Base-by-base conservation (phyloP, 1,140 invertebrate species). In the Colletes latitarsis region DNA sequence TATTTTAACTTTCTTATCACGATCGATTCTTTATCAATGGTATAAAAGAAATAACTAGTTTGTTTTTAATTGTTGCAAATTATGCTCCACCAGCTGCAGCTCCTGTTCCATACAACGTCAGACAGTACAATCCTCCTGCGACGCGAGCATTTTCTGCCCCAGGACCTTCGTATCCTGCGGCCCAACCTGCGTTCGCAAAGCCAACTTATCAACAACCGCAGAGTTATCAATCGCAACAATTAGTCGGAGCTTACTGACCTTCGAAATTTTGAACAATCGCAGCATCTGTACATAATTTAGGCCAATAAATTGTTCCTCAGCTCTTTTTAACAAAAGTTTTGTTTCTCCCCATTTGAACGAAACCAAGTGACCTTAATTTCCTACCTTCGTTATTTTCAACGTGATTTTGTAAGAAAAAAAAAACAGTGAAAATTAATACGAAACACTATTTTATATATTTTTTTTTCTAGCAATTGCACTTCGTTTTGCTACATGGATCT, bases 251-350 rank as follows among this genome's bases (percentile, higher is more conserved):
- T 10, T 91, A 88, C 70, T 90, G 82, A 89, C 74, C 66, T 73
- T 81, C 77, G 68, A 81, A 41, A 63, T n/a, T 67, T 39, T 43
- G 6, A 43, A 58, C 3, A 69, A 57, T 55, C 67, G n/a, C 19
- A 46, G 72, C 83, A 77, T 73, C 82, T 93, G 92, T 93, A 93
- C 83, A 93, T 93, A 93, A 86, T 91, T 88, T 93, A 93, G 92
- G 88, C 87, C 87, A 93, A 93, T 93, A 93, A 93, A 93, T 93
- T 93, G 85, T 89, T 92, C 90, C 91, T 77, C 53, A n/a, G n/a
- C 43, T 19, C 41, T 52, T 76, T 69, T 77, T 49, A 43, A 52
- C 30, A 19, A 39, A 49, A 60, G 4, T n/a, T 1, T 8, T 10
- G 14, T 12, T 58, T 19, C 1, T 10, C 10, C 9, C 46, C 1